Conservation (phyloP, 37 sponge, comb jelly and placozoan genomes). For the Aphrocallistes beatrix region DNA sequence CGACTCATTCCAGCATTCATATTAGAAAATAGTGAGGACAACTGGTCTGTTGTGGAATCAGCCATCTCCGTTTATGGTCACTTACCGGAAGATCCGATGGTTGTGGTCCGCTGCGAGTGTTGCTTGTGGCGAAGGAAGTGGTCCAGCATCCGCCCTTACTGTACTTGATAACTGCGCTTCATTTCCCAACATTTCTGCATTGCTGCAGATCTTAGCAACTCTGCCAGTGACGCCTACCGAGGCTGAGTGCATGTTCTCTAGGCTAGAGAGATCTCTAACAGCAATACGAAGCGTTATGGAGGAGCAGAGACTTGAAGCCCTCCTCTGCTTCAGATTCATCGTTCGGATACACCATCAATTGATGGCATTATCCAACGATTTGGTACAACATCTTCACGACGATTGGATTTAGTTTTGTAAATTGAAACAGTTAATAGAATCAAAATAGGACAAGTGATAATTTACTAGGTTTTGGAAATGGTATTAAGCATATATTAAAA, state of each 20-base stretch:
- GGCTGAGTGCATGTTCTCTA: conserved; percentile 26
- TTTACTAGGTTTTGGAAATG: conserved; percentile 4
- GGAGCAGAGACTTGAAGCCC: conserved; percentile 15
- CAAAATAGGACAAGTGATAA: background rate
- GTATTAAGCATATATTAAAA: no score
- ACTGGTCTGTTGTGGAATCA: background rate
- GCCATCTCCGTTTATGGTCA: conserved; percentile 11
- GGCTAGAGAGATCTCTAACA: conserved; percentile 22
- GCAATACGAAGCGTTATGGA: conserved; percentile 21
- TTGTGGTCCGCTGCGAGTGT: background rate
- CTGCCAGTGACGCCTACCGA: conserved; percentile 23
- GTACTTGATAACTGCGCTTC: background rate
- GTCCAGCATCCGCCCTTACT: conserved; percentile 11
- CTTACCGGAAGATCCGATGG: conserved; percentile 10
- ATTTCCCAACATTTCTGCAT: background rate
- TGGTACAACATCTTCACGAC: conserved; percentile 16
- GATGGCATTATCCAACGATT: conserved; percentile 19
- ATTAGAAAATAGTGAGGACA: conserved; percentile 16
- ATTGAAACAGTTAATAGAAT: background rate
- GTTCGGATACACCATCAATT: conserved; percentile 8
- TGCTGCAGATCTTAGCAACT: conserved; percentile 18
- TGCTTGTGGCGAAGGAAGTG: conserved; percentile 15
- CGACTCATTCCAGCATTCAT: conserved; percentile 8
- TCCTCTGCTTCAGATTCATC: conserved; percentile 21
- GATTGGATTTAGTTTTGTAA: background rate